A percentile compares a stretch with the other conserved stretches of the same genome.
These are phyloP conservation scores for Onthophagus taurus DNA, from an alignment of 1,140 invertebrate species.

Conservation along the genomic window DNA sequence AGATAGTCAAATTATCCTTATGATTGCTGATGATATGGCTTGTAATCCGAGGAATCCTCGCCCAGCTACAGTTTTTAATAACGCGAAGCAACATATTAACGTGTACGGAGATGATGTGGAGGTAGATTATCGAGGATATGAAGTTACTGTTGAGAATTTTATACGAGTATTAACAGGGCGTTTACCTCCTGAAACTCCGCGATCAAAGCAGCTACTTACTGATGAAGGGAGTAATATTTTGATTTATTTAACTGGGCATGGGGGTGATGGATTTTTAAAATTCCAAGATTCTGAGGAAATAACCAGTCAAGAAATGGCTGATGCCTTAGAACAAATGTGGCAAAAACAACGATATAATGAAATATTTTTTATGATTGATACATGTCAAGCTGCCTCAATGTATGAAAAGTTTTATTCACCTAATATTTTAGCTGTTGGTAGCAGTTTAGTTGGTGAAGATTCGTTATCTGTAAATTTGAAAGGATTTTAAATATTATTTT, in stretches of 20 bases:
- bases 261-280: constrained; percentile 97
- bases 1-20: constrained; percentile 93
- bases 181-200: constrained; percentile 79
- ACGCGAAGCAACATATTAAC: constrained; percentile 96
- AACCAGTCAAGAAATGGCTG: constrained; percentile 95
- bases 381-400: constrained; percentile 98
- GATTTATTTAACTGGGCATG: constrained; percentile 95
- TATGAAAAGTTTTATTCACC: constrained; percentile 97
- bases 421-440: constrained; percentile 94
- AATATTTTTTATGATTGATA: constrained; percentile 98
- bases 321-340: constrained; percentile 99
- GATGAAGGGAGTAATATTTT: constrained; percentile 97
- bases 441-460: constrained; percentile 96
- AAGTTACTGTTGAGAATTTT: constrained; percentile 98
- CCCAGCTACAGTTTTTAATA: constrained; percentile 97
- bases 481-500: neutral
- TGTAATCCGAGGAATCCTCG: constrained; percentile 96
- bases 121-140: constrained; percentile 97
- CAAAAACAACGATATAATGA: constrained; percentile 97
- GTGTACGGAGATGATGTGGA: constrained; percentile 99
- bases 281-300: constrained; percentile 99
- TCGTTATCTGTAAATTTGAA: constrained; percentile 79
- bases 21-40: constrained; percentile 99
- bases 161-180: constrained; percentile 90
- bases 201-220: constrained; percentile 90